Conservation (phyloP, 2,113 vertebrate genomes). For the Addax nasomaculatus region DNA sequence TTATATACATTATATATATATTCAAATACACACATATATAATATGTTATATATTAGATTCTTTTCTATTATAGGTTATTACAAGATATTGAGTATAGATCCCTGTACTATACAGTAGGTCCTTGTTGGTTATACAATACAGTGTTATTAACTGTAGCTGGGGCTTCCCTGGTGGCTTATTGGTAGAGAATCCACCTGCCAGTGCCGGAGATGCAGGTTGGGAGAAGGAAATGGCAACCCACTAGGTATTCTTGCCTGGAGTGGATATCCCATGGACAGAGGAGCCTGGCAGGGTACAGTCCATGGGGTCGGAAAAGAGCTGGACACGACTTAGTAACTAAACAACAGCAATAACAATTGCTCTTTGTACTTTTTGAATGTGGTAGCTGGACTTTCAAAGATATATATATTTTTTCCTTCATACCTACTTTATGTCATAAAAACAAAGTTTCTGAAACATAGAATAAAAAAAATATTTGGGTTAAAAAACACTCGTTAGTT, state of each 20-base stretch:
- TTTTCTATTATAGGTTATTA: neutral
- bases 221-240: neutral
- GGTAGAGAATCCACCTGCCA: neutral
- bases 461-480: neutral
- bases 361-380: neutral
- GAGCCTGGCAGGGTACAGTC: neutral
- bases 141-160: neutral
- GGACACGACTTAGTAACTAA: neutral
- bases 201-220: neutral
- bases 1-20: neutral
- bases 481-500: neutral
- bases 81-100: neutral
- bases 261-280: neutral
- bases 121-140: neutral
- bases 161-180: neutral
- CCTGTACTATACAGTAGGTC: neutral
- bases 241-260: neutral
- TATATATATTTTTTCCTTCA: neutral
- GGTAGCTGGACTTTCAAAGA: neutral
- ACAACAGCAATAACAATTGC: neutral
- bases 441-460: neutral
- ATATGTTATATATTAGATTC: neutral
- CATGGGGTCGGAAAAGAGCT: neutral
- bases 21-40: neutral
- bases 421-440: neutral